Base-by-base conservation (phyloP, 2,888 invertebrate genomes). In the Pseudoips prasinana region DNA sequence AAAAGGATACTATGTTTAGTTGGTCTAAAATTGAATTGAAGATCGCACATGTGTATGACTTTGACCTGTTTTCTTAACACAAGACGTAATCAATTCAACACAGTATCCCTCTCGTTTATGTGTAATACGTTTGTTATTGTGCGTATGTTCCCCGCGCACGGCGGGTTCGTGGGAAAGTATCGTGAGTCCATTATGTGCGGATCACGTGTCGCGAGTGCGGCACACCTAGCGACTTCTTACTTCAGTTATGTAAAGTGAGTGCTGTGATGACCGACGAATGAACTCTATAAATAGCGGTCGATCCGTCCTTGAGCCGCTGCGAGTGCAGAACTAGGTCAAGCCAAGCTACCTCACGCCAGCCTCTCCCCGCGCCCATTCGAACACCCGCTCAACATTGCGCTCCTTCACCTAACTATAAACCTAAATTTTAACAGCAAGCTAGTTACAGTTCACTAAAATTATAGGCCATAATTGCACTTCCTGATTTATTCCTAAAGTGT, bases 211-310 rank as follows among this genome's bases (percentile, higher is more conserved):
- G 47, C 17, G 32, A 25, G 32, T 46, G 45, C 43, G 55, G 58
- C 72, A 66, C 74, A 76, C 75, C 71, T 76, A 75, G 75, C 60
- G 63, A 68, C 44, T 67, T 58, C 62, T 69, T 66, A 63, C 71
- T 75, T 74, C 71, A 71, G 79, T 85, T 85, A 83, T 83, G 83
- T 83, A 84, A 84, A 84, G 74, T 72, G 70, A 73, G 71, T 79
- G 73, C 69, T 72, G 73, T 81, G 82, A 77, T 77, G 81, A 79
- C 75, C 71, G 72, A 69, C 76, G 73, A 81, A 75, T 82, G 76
- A 77, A 79, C 77, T 78, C 77, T 87, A 86, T 85, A 81, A 86
- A 88, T 88, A 86, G 83, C 84, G 77, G 77, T 72, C 81, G 79
- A 80, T 83, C 76, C 78, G 88, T 86, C 88, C 87, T 88, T 88